Conservation (phyloP, 2,113 vertebrate species). For the Psammodynastes pulverulentus region DNA sequence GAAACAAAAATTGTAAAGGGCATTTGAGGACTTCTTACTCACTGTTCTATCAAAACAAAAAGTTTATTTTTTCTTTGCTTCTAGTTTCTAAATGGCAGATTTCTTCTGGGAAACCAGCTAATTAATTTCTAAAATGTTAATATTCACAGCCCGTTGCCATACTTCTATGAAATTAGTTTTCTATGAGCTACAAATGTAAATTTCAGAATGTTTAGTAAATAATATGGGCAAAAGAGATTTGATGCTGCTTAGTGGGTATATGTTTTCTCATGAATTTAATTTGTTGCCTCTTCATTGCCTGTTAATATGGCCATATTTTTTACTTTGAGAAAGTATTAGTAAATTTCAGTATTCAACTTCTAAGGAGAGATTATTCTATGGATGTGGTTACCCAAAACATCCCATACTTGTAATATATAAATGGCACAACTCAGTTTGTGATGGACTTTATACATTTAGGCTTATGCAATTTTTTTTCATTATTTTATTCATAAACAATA, state of each 20-base stretch:
- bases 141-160: not conserved
- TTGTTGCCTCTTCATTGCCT: not conserved
- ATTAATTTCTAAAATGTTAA: constrained; percentile 38
- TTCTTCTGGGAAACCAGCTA: constrained; percentile 29
- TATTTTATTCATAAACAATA: no score
- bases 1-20: constrained; percentile 24
- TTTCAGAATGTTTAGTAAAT: not conserved
- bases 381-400: not conserved
- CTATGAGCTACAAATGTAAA: not conserved
- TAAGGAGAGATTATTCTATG: not conserved
- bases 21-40: constrained; percentile 39
- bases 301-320: not conserved
- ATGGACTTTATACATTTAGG: not conserved
- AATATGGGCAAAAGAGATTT: not conserved
- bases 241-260: not conserved
- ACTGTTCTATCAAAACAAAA: constrained; percentile 10
- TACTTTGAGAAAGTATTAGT: not conserved
- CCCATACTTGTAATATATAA: not conserved
- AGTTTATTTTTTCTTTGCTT: not conserved
- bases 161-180: not conserved
- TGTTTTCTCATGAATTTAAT: not conserved
- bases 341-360: not conserved
- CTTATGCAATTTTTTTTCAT: not conserved
- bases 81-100: constrained; percentile 14
- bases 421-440: not conserved